A percentile compares a stretch with the other conserved stretches of the same genome.
Evolutionary conservation across 2,888 invertebrate species (phyloP).

Genomic region (Lingula anatina): DNA sequence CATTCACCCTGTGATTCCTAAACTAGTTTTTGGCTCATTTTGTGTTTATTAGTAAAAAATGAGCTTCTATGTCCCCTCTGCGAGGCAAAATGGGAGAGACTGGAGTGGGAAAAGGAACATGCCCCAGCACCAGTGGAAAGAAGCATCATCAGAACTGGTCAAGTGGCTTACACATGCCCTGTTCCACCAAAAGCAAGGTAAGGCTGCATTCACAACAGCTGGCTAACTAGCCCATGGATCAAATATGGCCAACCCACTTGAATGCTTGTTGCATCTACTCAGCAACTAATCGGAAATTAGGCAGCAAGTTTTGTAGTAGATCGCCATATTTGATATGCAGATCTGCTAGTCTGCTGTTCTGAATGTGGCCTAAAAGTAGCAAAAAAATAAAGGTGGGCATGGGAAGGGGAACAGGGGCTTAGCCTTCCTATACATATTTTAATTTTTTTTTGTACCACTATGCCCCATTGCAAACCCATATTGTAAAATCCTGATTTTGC

Average conservation of each 20-base stretch:
- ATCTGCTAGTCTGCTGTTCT: background rate
- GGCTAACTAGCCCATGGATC: no score
- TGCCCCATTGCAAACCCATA: no score
- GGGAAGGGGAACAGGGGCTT: no score
- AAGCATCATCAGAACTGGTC: constrained; percentile 24
- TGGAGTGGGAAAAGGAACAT: constrained; percentile 35
- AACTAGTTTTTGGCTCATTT: background rate
- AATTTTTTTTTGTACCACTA: no score
- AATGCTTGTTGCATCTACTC: no score
- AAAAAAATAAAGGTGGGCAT: no score
- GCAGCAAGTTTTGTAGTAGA: background rate
- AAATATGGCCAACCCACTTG: no score
- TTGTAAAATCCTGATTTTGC: no score
- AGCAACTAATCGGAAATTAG: background rate
- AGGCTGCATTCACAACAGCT: no score
- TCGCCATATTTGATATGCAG: background rate
- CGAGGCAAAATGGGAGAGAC: constrained; percentile 26
- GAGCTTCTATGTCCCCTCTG: constrained; percentile 38
- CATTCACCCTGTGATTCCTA: background rate
- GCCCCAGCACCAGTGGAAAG: constrained; percentile 33
- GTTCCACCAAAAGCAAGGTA: constrained; percentile 16
- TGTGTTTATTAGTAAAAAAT: constrained; percentile 29
- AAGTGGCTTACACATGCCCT: constrained; percentile 33
- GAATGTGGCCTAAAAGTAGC: no score
- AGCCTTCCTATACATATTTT: no score